Evolutionary conservation across 1,140 invertebrate species (phyloP).

Genomic region (Aphaenogaster rudis): DNA sequence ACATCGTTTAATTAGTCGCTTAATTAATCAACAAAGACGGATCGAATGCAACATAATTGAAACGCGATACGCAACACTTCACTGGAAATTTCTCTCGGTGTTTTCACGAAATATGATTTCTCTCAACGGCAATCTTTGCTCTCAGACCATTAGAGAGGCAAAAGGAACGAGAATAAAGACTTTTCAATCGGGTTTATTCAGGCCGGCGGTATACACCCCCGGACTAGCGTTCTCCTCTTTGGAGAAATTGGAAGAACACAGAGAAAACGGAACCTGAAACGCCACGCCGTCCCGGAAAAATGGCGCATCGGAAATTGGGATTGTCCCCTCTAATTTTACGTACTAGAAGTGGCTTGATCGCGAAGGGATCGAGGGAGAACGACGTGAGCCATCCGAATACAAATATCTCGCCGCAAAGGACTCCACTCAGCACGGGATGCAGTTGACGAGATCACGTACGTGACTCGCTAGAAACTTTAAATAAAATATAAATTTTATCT

Average conservation of each 20-base stretch:
- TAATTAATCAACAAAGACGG: slow-evolving; percentile 1
- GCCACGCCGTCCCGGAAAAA: slow-evolving; percentile 62
- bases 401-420: slow-evolving; percentile 55
- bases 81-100: background rate
- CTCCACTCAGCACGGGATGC: slow-evolving; percentile 28
- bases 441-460: slow-evolving; percentile 16
- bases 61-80: background rate
- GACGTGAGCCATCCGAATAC: slow-evolving; percentile 48
- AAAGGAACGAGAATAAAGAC: slow-evolving; percentile 49
- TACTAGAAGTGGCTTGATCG: slow-evolving; percentile 62
- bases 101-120: slow-evolving; percentile 43
- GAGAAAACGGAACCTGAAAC: slow-evolving; percentile 68
- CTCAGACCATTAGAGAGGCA: slow-evolving; percentile 45
- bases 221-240: background rate
- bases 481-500: slow-evolving; percentile 39
- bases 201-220: background rate
- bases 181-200: slow-evolving; percentile 55
- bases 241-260: slow-evolving; percentile 45
- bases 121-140: slow-evolving; percentile 16
- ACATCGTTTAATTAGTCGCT: background rate
- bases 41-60: slow-evolving; percentile 17
- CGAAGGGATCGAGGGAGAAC: slow-evolving; percentile 39
- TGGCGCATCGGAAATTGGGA: slow-evolving; percentile 67
- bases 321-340: slow-evolving; percentile 68
- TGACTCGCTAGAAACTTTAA: slow-evolving; percentile 8